Evolutionary conservation across 2,797 vertebrate species (phyloP), one percentile per base, ranked within the genome.

Genomic region (Sardinella longiceps): DNA sequence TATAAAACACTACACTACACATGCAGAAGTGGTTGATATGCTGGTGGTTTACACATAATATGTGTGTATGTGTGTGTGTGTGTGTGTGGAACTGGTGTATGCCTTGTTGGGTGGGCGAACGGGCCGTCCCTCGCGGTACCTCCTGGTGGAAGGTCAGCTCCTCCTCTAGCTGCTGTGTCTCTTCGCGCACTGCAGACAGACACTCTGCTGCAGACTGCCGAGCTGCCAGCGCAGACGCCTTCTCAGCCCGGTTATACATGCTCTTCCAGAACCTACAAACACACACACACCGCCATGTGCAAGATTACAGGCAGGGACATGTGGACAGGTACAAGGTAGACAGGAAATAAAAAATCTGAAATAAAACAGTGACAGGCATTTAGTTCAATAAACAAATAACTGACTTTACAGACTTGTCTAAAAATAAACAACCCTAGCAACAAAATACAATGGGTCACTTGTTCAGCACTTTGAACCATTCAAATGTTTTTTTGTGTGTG

Each of bases 161-260:
- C 90, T 98, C 96, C 92, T 99, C 96, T 86, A 99, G 91, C 89
- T 98, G 98, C 90, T 97, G 96, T 0, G 96, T 96, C 89, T 98
- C 97, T 90, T 97, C 97, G 90, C 96, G 97, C 90, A 98, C 95
- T 0, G 96, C 95, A 70, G 96, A 95, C 82, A 99, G 95, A 88
- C 96, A 96, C 88, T 99, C 97, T 0, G 93, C 96, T 1, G 97
- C 94, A 0, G 97, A 97, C 89, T 97, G 97, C 3, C 95, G 92
- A 11, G 96, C 96, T 80, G 97, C 95, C 81, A 77, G 15, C 18
- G 70, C 70, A 23, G 70, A 20, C 18, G 7, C 33, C 70, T 96
- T 97, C 85, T 98, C 97, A 66, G 94, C 91, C 77, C 95, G 95
- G 91, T 97, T 97, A 82, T 99, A 99, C 92, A 99, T 97, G 30